Evolutionary conservation across 1,140 invertebrate species (phyloP).

Genomic region (Holotrichia oblita): DNA sequence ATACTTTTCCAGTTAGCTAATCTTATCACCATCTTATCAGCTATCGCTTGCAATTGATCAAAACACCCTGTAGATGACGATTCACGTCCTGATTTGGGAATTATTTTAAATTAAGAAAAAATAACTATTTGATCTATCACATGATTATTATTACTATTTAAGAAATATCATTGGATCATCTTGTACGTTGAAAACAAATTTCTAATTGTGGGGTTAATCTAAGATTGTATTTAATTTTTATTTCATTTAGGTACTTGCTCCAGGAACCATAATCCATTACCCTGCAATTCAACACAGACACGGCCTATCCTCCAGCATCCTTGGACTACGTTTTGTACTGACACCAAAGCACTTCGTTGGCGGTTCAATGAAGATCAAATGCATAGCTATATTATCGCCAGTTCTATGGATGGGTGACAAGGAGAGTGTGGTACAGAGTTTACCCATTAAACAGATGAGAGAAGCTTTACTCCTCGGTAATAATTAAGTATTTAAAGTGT

Average conservation of each 20-base stretch:
- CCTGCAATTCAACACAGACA: slow-evolving; percentile 64
- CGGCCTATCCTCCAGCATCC: slow-evolving; percentile 65
- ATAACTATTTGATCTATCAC: no score
- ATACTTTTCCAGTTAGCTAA: no score
- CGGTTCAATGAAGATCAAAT: slow-evolving; percentile 68
- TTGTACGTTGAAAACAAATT: no score
- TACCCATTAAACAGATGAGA: slow-evolving; percentile 67
- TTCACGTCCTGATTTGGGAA: no score
- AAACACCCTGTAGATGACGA: no score
- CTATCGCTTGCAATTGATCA: no score
- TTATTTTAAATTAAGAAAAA: no score
- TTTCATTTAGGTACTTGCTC: slow-evolving; percentile 60
- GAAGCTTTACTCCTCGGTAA: slow-evolving; percentile 68
- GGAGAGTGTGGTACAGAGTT: slow-evolving; percentile 65
- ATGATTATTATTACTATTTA: no score
- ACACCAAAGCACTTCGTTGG: slow-evolving; percentile 64
- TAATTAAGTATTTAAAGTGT: no score
- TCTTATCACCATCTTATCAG: no score
- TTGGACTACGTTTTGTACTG: slow-evolving; percentile 66
- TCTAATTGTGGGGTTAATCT: no score
- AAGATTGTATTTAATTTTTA: not conserved
- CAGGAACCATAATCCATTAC: slow-evolving; percentile 63
- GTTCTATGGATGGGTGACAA: slow-evolving; percentile 67
- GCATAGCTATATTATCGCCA: slow-evolving; percentile 68
- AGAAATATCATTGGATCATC: no score